Conservation (phyloP, 2,797 vertebrate genomes). For the Malurus leucopterus region DNA sequence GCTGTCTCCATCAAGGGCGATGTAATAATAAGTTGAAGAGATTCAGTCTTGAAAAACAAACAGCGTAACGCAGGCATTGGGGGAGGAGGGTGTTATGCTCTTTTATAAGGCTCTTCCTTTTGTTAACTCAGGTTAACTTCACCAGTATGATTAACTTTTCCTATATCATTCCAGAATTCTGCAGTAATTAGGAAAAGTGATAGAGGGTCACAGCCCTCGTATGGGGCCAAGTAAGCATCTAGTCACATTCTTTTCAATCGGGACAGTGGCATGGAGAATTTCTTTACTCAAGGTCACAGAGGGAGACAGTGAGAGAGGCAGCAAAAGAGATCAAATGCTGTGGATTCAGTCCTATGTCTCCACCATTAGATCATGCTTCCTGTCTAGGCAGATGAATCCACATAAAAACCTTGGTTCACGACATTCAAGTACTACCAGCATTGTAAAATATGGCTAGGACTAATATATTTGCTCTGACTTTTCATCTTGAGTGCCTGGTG, state of each 20-base stretch:
- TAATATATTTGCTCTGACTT: constrained; percentile 59
- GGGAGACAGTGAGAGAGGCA: background rate
- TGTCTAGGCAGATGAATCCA: constrained; percentile 29
- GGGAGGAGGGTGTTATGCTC: background rate
- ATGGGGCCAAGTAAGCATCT: background rate
- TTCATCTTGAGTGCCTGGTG: constrained; percentile 57
- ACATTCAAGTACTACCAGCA: constrained; percentile 31
- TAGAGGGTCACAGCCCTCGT: background rate
- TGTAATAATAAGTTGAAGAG: constrained; percentile 43
- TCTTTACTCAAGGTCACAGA: background rate
- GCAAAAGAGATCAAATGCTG: background rate
- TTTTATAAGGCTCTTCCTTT: background rate
- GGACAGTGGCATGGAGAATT: constrained; percentile 7
- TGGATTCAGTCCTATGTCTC: background rate
- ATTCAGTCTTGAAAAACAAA: background rate
- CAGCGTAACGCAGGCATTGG: background rate
- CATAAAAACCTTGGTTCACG: constrained; percentile 17
- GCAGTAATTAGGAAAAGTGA: constrained; percentile 3
- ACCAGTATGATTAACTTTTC: background rate
- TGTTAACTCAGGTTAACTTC: background rate
- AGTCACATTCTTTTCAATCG: background rate
- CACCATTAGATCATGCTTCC: constrained; percentile 12
- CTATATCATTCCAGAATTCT: background rate
- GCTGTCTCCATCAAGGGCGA: background rate
- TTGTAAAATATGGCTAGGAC: background rate